A percentile compares a stretch with the other conserved stretches of the same genome.
phyloP scores from a whole-genome alignment of 1,140 invertebrate genomes.

The Cydia splendana region DNA sequence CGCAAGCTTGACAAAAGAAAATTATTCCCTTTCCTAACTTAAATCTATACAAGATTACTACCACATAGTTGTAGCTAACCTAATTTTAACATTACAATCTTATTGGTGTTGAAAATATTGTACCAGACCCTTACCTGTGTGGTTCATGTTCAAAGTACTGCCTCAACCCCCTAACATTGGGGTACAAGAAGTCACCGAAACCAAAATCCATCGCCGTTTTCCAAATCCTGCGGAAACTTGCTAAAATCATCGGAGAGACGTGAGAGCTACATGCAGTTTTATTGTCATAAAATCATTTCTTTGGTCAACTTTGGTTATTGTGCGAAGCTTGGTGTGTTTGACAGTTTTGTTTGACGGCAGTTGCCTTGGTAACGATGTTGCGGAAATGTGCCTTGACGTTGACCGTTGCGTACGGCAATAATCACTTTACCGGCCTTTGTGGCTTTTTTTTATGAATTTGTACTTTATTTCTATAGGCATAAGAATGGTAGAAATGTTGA shows the following conservation, averaged over 20 bases:
- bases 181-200: slow-evolving; percentile 65
- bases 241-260: slow-evolving; percentile 48
- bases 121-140: neutral
- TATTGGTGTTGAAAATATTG: too few relatives aligned
- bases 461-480: slow-evolving; percentile 36
- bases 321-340: slow-evolving; percentile 58
- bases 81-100: too few relatives aligned
- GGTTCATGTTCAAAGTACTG: slow-evolving; percentile 65
- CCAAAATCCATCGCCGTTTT: slow-evolving; percentile 68
- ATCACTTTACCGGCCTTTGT: slow-evolving; percentile 37
- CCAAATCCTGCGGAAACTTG: slow-evolving; percentile 49
- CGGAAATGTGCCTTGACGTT: slow-evolving; percentile 51
- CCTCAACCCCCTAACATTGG: slow-evolving; percentile 60
- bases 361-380: slow-evolving; percentile 58
- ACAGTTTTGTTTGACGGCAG: slow-evolving; percentile 63
- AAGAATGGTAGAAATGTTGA: neutral
- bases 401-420: slow-evolving; percentile 37
- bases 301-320: slow-evolving; percentile 38
- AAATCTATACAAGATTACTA: too few relatives aligned
- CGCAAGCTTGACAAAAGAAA: too few relatives aligned
- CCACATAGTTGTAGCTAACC: too few relatives aligned
- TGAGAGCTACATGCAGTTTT: slow-evolving; percentile 39
- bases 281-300: slow-evolving; percentile 49
- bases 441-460: slow-evolving; percentile 39
- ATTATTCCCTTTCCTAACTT: too few relatives aligned